Base-by-base conservation (phyloP, 1,140 invertebrate genomes). In the Augochlora pura region DNA sequence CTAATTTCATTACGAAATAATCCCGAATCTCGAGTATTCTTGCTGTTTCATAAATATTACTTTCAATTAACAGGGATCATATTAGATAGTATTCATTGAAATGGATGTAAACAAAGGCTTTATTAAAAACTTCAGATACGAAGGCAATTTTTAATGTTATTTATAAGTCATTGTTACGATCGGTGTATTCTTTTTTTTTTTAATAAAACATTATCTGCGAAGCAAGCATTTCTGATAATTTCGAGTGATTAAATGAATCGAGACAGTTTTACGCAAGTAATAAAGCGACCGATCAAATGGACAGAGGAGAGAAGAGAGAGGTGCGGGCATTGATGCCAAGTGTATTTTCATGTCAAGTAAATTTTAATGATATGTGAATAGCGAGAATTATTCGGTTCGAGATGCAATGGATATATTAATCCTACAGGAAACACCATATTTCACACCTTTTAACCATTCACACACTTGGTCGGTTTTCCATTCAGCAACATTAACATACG, bases 401-500 rank as follows among this genome's bases (percentile, higher is more conserved):
- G 18, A 66, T n/a, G 49, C 52, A 10, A 27, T 23, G 9, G 8
- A 52, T 23, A 10, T 25, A 60, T 16, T 49, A 10, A 57, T 23
- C 39, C 8, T 0, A 67, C 49, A 18, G 6, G 2, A 66, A 72
- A 38, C 39, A 32, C 2, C 7, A 32, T 57, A 57, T 32, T 70
- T 80, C 83, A 75, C 86, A 93, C 97, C 98, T 96, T 97, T 96
- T 78, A 98, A 93, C 98, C 98, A 99, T 90, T 98, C 97, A 80
- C 96, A 97, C 74, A 98, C 97, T 95, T 98, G 97, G 88, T 98
- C 96, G n/a, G 97, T 96, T 83, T 96, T 96, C 98, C 98, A 99
- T 94, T 98, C 97, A 79, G 95, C 96, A 84, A 98, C 96, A 93
- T 98, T 98, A 87, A 98, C 96, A 93, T 97, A 97, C 91, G 96